phyloP scores from a whole-genome alignment of 1,140 invertebrate genomes.

The Meteorus sp. region DNA sequence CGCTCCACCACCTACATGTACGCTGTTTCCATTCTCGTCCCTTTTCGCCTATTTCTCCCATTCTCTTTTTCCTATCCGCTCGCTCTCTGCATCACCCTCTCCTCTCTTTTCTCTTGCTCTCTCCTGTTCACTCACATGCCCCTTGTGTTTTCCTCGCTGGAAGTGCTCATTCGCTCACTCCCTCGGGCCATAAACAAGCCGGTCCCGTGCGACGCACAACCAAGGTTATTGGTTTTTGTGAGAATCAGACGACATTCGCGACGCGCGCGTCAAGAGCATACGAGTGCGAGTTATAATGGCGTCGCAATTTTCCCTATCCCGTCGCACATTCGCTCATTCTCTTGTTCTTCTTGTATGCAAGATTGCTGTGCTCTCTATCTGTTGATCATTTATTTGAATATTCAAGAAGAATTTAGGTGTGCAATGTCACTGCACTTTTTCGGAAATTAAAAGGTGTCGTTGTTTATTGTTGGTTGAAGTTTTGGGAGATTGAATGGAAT shows the following conservation, averaged over 20 bases:
- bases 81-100: not conserved
- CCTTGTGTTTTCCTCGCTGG: not conserved
- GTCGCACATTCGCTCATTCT: too few relatives aligned
- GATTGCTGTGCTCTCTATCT: too few relatives aligned
- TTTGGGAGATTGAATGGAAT: too few relatives aligned
- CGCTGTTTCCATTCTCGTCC: not conserved
- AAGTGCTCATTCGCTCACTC: constrained; percentile 17
- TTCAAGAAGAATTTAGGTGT: too few relatives aligned
- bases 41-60: constrained; percentile 15
- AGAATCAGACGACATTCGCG: constrained; percentile 37
- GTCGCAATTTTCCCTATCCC: too few relatives aligned
- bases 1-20: constrained; percentile 8
- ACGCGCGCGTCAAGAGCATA: constrained; percentile 22
- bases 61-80: not conserved
- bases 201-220: constrained; percentile 16
- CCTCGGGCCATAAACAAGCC: constrained; percentile 22
- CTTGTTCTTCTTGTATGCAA: too few relatives aligned
- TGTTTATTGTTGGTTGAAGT: too few relatives aligned
- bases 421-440: too few relatives aligned
- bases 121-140: too few relatives aligned
- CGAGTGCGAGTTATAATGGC: too few relatives aligned
- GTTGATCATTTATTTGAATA: too few relatives aligned
- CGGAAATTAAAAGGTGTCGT: too few relatives aligned
- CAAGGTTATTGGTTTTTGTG: constrained; percentile 26
- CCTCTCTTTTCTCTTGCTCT: constrained; percentile 13